These are phyloP conservation scores for Nemapogon koenigi DNA, from an alignment of 2,888 invertebrate species.

Conservation along the genomic window DNA sequence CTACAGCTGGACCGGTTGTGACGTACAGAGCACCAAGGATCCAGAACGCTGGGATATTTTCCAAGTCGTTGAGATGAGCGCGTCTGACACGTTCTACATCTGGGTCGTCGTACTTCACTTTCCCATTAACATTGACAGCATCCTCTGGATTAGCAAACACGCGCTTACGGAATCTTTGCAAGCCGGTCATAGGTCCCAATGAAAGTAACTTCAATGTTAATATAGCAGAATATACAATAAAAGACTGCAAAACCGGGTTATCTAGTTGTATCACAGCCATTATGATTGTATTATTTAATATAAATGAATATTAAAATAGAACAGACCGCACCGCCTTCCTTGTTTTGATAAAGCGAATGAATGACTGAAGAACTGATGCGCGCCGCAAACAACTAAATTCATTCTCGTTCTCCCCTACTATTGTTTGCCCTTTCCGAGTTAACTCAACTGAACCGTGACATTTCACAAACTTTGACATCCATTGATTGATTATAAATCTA, in stretches of 20 bases:
- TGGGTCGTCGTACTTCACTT: conserved; percentile 39
- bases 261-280: conserved; percentile 11
- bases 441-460: too few species aligned
- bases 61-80: conserved; percentile 67
- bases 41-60: conserved; percentile 64
- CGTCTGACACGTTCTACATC: conserved; percentile 57
- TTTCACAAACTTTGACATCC: too few species aligned
- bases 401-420: too few species aligned
- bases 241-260: conserved; percentile 14
- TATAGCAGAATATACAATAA: conserved; percentile 14
- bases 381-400: too few species aligned
- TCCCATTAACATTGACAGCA: conserved; percentile 27
- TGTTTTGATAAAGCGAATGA: too few species aligned
- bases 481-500: too few species aligned
- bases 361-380: too few species aligned
- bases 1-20: conserved; percentile 44
- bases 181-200: conserved; percentile 5
- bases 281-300: too few species aligned
- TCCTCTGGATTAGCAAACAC: conserved; percentile 38
- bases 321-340: neutral
- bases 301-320: neutral
- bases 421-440: too few species aligned
- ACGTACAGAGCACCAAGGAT: conserved; percentile 54
- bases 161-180: conserved; percentile 25
- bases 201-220: conserved; percentile 14